Evolutionary conservation across 2,888 invertebrate species (phyloP).

Genomic region (Rotaria magnacalcarata): DNA sequence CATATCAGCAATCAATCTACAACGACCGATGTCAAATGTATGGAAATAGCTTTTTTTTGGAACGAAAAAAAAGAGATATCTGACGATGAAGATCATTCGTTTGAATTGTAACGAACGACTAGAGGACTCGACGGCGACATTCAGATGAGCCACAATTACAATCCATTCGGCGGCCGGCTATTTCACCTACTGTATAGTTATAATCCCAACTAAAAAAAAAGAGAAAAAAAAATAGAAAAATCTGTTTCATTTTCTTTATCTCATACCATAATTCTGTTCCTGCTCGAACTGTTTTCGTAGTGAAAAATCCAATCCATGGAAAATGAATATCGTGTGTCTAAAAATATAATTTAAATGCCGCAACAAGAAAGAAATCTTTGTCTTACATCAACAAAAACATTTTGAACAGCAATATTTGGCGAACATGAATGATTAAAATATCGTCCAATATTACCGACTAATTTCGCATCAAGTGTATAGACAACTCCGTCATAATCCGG

Average conservation of each 20-base stretch:
- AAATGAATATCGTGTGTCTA: constrained; percentile 86
- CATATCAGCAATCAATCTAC: not conserved
- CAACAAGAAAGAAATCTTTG: not conserved
- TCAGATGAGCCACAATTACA: constrained; percentile 29
- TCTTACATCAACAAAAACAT: constrained; percentile 80
- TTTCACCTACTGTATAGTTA: constrained; percentile 36
- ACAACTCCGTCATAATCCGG: constrained; percentile 30
- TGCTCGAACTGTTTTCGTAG: constrained; percentile 76
- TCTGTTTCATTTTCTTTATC: not conserved
- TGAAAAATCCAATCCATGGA: constrained; percentile 66
- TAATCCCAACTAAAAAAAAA: constrained; percentile 68
- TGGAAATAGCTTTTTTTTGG: not conserved
- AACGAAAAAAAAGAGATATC: not conserved
- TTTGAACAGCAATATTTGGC: constrained; percentile 94
- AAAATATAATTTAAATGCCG: not conserved
- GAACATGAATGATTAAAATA: constrained; percentile 87
- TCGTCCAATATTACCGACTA: constrained; percentile 88
- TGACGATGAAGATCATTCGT: not conserved
- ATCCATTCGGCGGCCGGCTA: not conserved
- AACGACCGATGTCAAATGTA: not conserved
- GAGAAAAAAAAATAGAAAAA: not conserved
- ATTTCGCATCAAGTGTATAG: constrained; percentile 95
- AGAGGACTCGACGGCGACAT: constrained; percentile 29
- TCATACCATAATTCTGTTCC: constrained; percentile 96
- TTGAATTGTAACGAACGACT: not conserved